Evolutionary conservation across 2,888 invertebrate species (phyloP).

Genomic region (Eueremaeus valkanovi): DNA sequence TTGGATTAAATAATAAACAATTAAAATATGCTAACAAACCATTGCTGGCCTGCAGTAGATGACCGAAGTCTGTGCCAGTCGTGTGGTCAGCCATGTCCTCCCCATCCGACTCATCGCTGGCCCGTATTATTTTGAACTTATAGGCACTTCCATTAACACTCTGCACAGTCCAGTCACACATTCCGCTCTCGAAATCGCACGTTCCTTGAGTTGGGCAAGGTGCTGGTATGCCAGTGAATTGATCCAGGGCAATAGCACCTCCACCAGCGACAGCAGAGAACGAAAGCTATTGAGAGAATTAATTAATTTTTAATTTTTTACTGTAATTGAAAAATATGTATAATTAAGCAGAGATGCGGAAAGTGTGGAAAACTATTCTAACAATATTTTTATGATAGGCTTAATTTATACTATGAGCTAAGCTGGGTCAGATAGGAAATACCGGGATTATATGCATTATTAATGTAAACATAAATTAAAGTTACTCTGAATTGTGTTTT

Average conservation of each 20-base stretch:
- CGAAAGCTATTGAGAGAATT: too few species aligned
- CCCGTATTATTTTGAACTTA: not conserved
- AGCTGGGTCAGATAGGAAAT: too few species aligned
- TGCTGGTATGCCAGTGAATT: not conserved
- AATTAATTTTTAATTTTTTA: too few species aligned
- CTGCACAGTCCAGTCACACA: constrained; percentile 19
- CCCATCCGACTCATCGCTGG: not conserved
- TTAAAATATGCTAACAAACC: not conserved
- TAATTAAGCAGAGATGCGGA: too few species aligned
- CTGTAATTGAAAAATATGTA: too few species aligned
- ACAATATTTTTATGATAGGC: too few species aligned
- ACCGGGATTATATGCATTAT: too few species aligned
- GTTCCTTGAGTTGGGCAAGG: not conserved
- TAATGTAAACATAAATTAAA: too few species aligned
- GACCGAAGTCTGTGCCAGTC: constrained; percentile 9
- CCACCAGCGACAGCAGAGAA: not conserved
- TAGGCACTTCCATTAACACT: not conserved
- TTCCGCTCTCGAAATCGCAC: constrained; percentile 35
- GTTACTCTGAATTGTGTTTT: not conserved
- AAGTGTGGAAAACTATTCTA: too few species aligned
- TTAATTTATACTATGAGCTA: too few species aligned
- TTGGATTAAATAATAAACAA: not conserved
- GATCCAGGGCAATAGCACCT: constrained; percentile 4
- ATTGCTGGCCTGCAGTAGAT: not conserved
- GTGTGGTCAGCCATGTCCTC: constrained; percentile 26